Conservation (phyloP, 2,113 vertebrate species). For the Paramormyrops kingsleyae region DNA sequence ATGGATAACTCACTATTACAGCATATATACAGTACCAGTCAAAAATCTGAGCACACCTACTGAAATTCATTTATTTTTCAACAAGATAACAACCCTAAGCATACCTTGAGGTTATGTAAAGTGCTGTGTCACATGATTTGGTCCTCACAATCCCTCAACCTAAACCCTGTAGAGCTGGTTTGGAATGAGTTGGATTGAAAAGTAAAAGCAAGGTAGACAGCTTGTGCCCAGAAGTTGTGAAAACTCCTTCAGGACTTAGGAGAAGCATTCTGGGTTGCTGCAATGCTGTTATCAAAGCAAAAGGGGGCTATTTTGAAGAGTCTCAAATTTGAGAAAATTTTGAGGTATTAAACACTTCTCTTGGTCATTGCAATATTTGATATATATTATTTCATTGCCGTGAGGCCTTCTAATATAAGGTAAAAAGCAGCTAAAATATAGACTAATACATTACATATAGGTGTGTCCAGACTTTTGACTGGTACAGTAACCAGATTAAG, state of each 20-base stretch:
- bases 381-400: not conserved
- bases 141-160: not conserved
- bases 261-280: not conserved
- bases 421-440: not conserved
- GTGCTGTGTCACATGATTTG: not conserved
- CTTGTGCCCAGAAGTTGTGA: not conserved
- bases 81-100: not conserved
- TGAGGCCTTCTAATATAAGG: not conserved
- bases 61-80: not conserved
- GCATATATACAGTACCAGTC: not conserved
- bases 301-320: not conserved
- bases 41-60: not conserved
- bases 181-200: not conserved
- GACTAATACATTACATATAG: not conserved
- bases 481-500: not conserved
- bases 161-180: not conserved
- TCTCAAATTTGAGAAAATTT: not conserved
- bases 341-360: not conserved
- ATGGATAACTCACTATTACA: not conserved
- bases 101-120: not conserved
- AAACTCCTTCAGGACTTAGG: not conserved
- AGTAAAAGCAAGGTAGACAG: not conserved
- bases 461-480: not conserved
- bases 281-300: not conserved
- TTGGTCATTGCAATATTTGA: not conserved